Evolutionary conservation across 2,888 invertebrate species (phyloP).

Genomic region (Cerceris rybyensis): DNA sequence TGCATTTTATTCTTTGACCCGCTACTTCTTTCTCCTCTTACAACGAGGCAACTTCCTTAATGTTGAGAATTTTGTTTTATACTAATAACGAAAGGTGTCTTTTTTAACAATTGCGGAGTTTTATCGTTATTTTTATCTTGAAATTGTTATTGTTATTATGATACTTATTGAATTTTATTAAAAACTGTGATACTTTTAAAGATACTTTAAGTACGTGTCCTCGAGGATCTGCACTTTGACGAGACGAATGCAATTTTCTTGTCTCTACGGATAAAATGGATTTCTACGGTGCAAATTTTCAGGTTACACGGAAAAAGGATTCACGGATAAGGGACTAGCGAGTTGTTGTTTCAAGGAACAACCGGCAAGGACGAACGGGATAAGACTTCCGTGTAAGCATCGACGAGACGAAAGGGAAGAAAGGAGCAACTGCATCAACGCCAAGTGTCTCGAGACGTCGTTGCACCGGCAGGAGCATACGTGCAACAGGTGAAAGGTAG

Average conservation of each 20-base stretch:
- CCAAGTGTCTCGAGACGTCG: slow-evolving; percentile 53
- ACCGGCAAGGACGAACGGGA: slow-evolving; percentile 16
- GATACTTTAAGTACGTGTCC: neutral
- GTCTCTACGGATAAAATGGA: neutral
- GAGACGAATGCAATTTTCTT: neutral
- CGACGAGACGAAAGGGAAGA: slow-evolving; percentile 26
- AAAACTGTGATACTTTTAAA: no score
- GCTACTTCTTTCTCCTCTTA: no score
- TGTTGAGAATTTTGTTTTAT: no score
- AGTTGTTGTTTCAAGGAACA: slow-evolving; percentile 14
- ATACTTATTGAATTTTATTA: no score
- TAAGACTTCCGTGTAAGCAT: neutral
- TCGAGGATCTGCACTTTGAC: neutral
- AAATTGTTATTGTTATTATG: no score
- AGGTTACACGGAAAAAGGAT: neutral
- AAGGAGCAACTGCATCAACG: slow-evolving; percentile 37
- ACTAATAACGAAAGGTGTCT: no score
- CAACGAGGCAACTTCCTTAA: no score
- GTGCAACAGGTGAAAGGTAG: slow-evolving; percentile 67
- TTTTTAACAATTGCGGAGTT: no score
- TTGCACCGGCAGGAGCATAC: slow-evolving; percentile 46
- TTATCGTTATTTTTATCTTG: no score
- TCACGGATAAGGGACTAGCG: slow-evolving; percentile 17
- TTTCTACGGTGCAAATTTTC: slow-evolving; percentile 11
- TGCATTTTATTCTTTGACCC: no score